A percentile compares a stretch with the other conserved stretches of the same genome.
Conservation (phyloP, 1,140 invertebrate species). For the Cotesia chilonis region DNA sequence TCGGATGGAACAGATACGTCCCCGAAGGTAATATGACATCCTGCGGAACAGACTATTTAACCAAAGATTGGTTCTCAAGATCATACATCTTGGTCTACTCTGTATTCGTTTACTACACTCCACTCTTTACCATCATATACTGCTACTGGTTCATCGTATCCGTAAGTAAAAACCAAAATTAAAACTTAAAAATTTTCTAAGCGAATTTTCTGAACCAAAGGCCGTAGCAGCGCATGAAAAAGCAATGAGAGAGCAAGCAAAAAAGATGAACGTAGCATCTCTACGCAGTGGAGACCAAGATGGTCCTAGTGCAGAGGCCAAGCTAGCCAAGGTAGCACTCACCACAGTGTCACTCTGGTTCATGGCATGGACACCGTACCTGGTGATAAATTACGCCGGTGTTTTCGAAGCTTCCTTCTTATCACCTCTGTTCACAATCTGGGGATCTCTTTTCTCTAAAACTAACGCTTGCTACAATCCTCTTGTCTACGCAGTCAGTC, state of each 20-base stretch:
- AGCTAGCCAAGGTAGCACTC: conserved; percentile 80
- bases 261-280: conserved; percentile 86
- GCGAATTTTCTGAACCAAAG: conserved; percentile 45
- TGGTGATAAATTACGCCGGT: conserved; percentile 81
- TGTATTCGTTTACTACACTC: conserved; percentile 77
- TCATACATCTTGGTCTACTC: conserved; percentile 78
- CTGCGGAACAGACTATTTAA: conserved; percentile 85
- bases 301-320: conserved; percentile 76
- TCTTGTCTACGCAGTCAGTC: conserved; percentile 84
- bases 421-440: conserved; percentile 78
- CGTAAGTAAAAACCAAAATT: conserved; percentile 55
- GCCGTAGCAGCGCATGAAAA: conserved; percentile 83
- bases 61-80: conserved; percentile 70
- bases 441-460: conserved; percentile 83
- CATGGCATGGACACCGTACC: conserved; percentile 86
- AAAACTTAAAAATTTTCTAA: conserved; percentile 18
- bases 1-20: conserved; percentile 87
- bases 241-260: conserved; percentile 82
- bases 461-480: conserved; percentile 83
- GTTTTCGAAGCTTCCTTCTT: conserved; percentile 75
- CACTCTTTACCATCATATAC: conserved; percentile 77
- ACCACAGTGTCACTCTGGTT: conserved; percentile 86
- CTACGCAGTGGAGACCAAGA: conserved; percentile 74
- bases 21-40: conserved; percentile 89
- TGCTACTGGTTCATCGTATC: conserved; percentile 83